Evolutionary conservation across 2,797 vertebrate species (phyloP).

Genomic region (Clarias platycephalus): DNA sequence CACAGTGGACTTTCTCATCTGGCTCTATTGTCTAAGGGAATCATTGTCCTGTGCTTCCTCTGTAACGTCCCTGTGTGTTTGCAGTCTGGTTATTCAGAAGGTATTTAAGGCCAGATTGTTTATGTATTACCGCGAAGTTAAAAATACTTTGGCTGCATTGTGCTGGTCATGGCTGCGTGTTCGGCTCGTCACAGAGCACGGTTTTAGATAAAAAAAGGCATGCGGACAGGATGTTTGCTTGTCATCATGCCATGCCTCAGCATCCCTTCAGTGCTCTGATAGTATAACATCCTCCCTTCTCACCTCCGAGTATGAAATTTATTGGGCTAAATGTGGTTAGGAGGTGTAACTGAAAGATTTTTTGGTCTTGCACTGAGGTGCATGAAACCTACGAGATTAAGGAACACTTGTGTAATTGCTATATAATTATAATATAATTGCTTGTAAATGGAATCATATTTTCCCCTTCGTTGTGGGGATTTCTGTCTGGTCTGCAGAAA

Average conservation of each 20-base stretch:
- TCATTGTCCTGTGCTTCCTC: constrained; percentile 53
- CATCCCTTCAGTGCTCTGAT: neutral
- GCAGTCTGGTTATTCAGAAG: constrained; percentile 40
- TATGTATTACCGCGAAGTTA: constrained; percentile 68
- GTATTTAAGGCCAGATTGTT: constrained; percentile 56
- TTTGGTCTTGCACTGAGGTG: neutral
- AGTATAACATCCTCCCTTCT: constrained; percentile 12
- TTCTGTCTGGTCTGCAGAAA: neutral
- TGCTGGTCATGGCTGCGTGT: constrained; percentile 10
- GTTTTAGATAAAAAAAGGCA: constrained; percentile 32
- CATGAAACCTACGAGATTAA: neutral
- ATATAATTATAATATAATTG: no score
- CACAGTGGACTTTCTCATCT: constrained; percentile 32
- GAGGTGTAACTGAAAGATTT: neutral
- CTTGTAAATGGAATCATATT: neutral
- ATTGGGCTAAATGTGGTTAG: no score
- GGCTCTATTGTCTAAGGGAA: constrained; percentile 41
- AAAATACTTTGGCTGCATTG: constrained; percentile 63
- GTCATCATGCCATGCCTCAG: constrained; percentile 6
- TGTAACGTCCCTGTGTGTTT: constrained; percentile 20
- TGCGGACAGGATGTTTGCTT: constrained; percentile 35
- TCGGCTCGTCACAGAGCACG: neutral
- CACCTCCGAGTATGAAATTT: neutral
- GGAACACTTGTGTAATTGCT: no score
- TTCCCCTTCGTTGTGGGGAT: neutral